Percentiles rank a stretch among this genome's conserved stretches.
Conservation (phyloP, 1,140 invertebrate species). For the Trichonephila clavata region DNA sequence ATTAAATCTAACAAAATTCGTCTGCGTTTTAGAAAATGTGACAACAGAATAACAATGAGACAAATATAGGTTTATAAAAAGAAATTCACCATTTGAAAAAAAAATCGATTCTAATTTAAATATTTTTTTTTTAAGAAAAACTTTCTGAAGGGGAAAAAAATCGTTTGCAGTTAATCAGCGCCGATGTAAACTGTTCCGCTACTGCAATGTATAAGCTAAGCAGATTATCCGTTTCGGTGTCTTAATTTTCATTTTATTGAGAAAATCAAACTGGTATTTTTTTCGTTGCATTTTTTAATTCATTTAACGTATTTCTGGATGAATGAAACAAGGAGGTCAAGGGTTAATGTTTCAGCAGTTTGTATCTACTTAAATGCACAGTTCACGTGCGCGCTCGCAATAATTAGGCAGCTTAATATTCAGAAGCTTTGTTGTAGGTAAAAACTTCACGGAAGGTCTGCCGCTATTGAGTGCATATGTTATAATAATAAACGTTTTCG, state of each 20-base stretch:
- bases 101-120: no score
- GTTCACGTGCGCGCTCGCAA: background rate
- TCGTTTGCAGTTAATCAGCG: background rate
- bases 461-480: background rate
- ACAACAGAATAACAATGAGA: no score
- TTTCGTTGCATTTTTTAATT: background rate
- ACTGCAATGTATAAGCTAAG: background rate
- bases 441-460: background rate
- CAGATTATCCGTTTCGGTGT: background rate
- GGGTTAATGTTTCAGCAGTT: constrained; percentile 33
- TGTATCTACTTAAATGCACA: background rate
- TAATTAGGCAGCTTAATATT: background rate
- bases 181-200: background rate
- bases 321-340: constrained; percentile 21
- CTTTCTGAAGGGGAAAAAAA: background rate
- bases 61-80: no score
- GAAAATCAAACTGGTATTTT: background rate
- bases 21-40: no score
- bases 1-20: no score
- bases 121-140: no score
- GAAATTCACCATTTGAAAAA: no score
- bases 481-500: no score
- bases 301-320: background rate
- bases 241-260: background rate
- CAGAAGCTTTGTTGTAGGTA: background rate